These are phyloP conservation scores for Falco punctatus DNA, from an alignment of 2,113 vertebrate genomes.

Conservation along the genomic window DNA sequence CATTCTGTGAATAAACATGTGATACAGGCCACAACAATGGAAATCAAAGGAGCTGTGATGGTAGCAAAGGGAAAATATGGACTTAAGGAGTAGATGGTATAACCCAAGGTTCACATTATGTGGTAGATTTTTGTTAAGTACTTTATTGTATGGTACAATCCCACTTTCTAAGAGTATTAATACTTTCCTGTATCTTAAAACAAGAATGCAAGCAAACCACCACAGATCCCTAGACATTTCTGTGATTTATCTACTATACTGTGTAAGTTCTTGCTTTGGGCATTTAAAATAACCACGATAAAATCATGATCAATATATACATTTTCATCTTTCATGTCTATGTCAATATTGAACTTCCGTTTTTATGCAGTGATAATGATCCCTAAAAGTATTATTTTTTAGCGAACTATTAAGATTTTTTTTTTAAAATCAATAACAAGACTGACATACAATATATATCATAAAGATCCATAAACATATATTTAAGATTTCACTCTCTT, in stretches of 20 bases:
- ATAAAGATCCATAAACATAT: neutral
- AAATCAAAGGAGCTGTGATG: neutral
- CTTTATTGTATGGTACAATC: neutral
- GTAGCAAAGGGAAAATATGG: neutral
- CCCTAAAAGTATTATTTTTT: neutral
- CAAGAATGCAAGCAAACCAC: neutral
- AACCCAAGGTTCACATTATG: neutral
- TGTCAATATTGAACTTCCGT: neutral
- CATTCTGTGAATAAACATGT: neutral
- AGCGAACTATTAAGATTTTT: neutral
- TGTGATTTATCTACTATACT: neutral
- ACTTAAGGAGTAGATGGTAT: neutral
- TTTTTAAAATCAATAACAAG: neutral
- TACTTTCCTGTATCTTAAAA: neutral
- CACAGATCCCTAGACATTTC: neutral
- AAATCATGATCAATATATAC: neutral
- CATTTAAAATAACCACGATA: neutral
- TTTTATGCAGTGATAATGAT: neutral
- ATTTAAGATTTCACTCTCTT: neutral
- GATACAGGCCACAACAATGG: neutral
- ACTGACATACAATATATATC: neutral
- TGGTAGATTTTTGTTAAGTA: neutral
- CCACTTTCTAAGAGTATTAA: neutral
- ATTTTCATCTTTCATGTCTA: neutral
- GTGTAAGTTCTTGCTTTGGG: neutral